phyloP scores from a whole-genome alignment of 2,113 vertebrate genomes.

The Rhizomys pruinosus region DNA sequence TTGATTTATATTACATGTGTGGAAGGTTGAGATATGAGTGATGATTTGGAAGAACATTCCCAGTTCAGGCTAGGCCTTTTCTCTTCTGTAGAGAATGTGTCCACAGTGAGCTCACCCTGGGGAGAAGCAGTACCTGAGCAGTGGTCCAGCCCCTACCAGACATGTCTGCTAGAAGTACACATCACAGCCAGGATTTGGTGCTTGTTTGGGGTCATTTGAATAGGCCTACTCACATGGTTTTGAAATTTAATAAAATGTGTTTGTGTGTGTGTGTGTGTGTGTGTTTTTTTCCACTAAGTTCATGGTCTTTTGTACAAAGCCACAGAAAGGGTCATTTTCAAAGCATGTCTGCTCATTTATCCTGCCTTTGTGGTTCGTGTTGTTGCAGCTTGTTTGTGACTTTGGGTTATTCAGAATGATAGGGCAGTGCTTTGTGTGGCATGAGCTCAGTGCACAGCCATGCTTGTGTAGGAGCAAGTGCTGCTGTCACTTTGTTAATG shows the following conservation, averaged over 20 bases:
- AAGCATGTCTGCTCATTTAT: background rate
- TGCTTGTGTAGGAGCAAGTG: fast-evolving
- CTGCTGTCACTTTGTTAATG: fast-evolving
- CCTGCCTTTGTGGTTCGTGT: background rate
- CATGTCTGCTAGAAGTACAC: background rate
- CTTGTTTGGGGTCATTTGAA: background rate
- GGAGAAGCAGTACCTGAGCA: fast-evolving
- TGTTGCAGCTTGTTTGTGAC: background rate
- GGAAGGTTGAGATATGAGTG: background rate
- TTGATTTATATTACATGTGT: background rate
- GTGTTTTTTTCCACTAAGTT: too few species aligned
- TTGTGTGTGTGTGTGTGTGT: too few species aligned
- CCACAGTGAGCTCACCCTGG: fast-evolving
- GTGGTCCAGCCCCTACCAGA: too few species aligned
- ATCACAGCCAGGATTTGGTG: background rate
- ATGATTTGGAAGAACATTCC: background rate
- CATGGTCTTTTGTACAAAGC: background rate
- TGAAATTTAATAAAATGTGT: background rate
- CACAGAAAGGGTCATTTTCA: background rate
- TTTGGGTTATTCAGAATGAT: background rate
- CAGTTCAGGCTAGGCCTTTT: too few species aligned
- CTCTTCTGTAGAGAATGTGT: background rate
- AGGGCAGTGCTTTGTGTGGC: background rate
- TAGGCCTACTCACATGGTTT: background rate
- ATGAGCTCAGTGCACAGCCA: fast-evolving